Evolutionary conservation across 2,113 vertebrate genomes (phyloP).

Genomic region (Sardina pilchardus): DNA sequence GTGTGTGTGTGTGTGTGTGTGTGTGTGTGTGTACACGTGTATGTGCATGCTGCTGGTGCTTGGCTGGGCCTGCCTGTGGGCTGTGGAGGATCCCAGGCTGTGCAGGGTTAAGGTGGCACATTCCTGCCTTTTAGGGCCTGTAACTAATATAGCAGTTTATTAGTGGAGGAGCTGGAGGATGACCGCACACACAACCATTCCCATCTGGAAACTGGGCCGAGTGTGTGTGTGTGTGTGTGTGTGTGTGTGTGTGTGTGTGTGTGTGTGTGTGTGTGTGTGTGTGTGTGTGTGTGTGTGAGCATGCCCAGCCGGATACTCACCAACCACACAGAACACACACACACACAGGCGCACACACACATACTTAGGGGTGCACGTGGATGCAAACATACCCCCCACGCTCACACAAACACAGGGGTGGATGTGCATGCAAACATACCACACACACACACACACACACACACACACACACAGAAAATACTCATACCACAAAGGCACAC

Average conservation of each 20-base stretch:
- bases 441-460: not conserved
- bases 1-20: not conserved
- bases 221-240: constrained; percentile 16
- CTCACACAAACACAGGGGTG: not conserved
- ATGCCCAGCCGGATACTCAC: not conserved
- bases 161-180: constrained; percentile 44
- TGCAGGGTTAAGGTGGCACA: constrained; percentile 60
- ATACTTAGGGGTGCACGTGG: no score
- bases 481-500: no score
- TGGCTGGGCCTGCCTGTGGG: constrained; percentile 53
- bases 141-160: constrained; percentile 60
- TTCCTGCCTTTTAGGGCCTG: constrained; percentile 58
- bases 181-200: constrained; percentile 4
- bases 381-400: no score
- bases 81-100: constrained; percentile 40
- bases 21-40: not conserved
- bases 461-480: no score
- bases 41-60: constrained; percentile 45
- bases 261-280: not conserved
- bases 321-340: not conserved
- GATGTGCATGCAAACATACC: not conserved
- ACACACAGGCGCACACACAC: not conserved
- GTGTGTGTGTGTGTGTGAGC: not conserved
- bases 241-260: constrained; percentile 11
- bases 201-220: not conserved